A percentile compares a stretch with the other conserved stretches of the same genome.
Conservation (phyloP, 2,113 vertebrate species). For the Leptodactylus fuscus region DNA sequence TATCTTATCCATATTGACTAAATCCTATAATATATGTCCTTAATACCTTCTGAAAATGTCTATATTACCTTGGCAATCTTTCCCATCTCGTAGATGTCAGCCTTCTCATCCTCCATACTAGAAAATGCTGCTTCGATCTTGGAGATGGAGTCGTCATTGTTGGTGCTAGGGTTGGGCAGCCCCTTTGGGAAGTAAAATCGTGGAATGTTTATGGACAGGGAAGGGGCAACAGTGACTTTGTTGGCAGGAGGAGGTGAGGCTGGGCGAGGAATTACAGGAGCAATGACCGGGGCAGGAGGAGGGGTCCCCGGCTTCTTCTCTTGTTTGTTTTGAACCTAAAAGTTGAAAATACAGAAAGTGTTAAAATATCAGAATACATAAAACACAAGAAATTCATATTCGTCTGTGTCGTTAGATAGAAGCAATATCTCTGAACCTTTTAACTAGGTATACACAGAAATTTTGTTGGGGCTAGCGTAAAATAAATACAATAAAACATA, state of each 20-base stretch:
- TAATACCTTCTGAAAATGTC: too few relatives aligned
- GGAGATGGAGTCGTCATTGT: constrained; percentile 83
- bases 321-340: constrained; percentile 88
- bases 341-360: not conserved
- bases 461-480: too few relatives aligned
- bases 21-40: too few relatives aligned
- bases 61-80: constrained; percentile 91
- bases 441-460: too few relatives aligned
- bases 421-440: too few relatives aligned
- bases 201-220: constrained; percentile 96
- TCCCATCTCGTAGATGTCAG: constrained; percentile 92
- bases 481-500: too few relatives aligned
- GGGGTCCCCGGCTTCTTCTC: constrained; percentile 92
- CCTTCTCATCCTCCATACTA: constrained; percentile 92
- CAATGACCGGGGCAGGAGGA: constrained; percentile 71
- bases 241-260: constrained; percentile 79
- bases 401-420: too few relatives aligned
- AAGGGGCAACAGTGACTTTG: constrained; percentile 76
- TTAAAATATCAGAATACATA: not conserved
- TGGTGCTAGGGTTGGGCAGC: constrained; percentile 82
- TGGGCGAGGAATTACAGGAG: constrained; percentile 72
- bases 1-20: too few relatives aligned
- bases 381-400: too few relatives aligned
- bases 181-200: constrained; percentile 97
- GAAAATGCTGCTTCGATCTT: constrained; percentile 85